Conservation (phyloP, 2,797 vertebrate species). For the Malacoraja senta region DNA sequence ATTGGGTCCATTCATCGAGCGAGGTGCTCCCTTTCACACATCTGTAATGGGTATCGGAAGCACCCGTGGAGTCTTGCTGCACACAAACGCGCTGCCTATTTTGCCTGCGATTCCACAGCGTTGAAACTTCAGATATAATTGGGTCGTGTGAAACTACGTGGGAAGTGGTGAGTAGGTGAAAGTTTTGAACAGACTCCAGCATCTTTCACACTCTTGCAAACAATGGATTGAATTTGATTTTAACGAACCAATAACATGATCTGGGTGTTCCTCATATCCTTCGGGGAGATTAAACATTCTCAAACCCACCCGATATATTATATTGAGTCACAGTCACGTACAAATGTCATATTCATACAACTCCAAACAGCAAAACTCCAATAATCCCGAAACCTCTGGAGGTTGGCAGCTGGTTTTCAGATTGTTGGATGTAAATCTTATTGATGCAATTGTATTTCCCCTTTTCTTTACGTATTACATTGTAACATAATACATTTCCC, state of each 20-base stretch:
- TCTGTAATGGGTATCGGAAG: neutral
- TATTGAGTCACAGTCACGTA: neutral
- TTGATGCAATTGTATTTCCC: neutral
- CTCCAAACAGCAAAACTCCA: too few relatives aligned
- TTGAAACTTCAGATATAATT: neutral
- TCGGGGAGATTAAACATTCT: neutral
- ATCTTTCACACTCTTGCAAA: neutral
- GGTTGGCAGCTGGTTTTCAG: too few relatives aligned
- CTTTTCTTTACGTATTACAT: too few relatives aligned
- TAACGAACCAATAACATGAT: too few relatives aligned
- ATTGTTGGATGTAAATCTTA: neutral
- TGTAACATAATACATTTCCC: too few relatives aligned
- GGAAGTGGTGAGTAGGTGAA: neutral
- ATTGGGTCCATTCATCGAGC: neutral
- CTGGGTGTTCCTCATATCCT: too few relatives aligned
- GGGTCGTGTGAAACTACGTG: neutral
- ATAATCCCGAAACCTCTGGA: too few relatives aligned
- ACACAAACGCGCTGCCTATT: neutral
- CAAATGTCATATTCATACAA: too few relatives aligned
- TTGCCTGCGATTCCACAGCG: neutral
- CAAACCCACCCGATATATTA: neutral
- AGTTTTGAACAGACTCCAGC: neutral
- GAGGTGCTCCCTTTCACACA: neutral
- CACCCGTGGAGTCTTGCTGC: too few relatives aligned
- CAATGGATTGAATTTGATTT: neutral